Percentiles rank a stretch among this genome's conserved stretches.
phyloP scores from a whole-genome alignment of 2,113 vertebrate genomes.

The Scomber scombrus region DNA sequence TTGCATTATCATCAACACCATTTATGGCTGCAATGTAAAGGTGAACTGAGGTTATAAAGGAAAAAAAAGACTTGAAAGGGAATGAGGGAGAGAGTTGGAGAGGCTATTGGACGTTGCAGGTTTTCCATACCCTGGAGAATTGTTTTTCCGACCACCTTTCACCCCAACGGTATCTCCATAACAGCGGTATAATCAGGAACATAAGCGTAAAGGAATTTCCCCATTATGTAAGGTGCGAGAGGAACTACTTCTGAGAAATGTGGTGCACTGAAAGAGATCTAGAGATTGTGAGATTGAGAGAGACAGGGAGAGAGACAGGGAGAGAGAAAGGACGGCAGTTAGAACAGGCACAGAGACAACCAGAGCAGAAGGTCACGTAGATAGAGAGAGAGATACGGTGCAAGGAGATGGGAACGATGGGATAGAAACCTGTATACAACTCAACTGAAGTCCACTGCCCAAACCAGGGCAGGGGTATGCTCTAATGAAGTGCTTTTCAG shows the following conservation, averaged over 20 bases:
- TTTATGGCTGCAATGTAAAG: neutral
- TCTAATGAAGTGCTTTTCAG: neutral
- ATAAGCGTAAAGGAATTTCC: conserved; percentile 79
- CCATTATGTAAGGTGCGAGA: conserved; percentile 71
- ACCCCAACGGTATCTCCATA: conserved; percentile 14
- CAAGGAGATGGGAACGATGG: neutral
- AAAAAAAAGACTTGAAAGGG: neutral
- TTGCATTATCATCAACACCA: neutral
- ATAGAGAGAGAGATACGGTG: neutral
- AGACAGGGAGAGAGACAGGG: conserved; percentile 58
- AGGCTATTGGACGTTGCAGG: neutral
- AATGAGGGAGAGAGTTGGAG: neutral
- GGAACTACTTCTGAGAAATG: conserved; percentile 60
- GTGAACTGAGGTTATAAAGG: neutral
- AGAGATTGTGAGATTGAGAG: conserved; percentile 53
- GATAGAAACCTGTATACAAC: neutral
- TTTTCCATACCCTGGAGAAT: conserved; percentile 1
- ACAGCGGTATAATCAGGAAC: conserved; percentile 66
- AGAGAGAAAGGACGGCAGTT: conserved; percentile 15
- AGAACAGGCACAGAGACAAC: neutral
- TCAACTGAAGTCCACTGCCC: neutral
- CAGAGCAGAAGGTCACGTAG: conserved; percentile 6
- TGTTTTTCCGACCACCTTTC: neutral
- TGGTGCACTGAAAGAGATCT: conserved; percentile 42
- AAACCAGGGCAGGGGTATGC: neutral